These are phyloP conservation scores for Drosophila suzukii DNA, from an alignment of 1,140 invertebrate species.

Conservation along the genomic window DNA sequence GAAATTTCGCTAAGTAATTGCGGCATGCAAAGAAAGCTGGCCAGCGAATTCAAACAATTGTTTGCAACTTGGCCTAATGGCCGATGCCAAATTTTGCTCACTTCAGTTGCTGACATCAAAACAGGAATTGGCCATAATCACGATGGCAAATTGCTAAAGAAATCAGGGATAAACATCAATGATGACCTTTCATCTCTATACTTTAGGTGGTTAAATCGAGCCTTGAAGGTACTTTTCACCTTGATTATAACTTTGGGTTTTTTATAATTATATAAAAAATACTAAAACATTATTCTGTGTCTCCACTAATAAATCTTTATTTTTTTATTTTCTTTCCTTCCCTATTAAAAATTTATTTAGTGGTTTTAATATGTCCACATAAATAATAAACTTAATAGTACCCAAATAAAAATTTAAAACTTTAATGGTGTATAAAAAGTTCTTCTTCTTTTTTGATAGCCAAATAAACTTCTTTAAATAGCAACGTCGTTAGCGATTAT, in stretches of 20 bases:
- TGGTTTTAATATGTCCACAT: no score
- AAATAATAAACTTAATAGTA: not conserved
- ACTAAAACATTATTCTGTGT: no score
- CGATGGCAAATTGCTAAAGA: conserved; percentile 40
- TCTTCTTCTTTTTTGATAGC: not conserved
- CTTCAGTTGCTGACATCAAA: conserved; percentile 27
- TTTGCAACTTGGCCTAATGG: conserved; percentile 35
- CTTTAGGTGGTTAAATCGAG: not conserved
- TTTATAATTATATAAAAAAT: no score
- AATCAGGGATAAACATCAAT: conserved; percentile 33
- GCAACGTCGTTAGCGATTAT: not conserved
- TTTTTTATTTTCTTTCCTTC: no score
- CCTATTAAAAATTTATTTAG: no score
- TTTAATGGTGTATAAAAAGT: not conserved
- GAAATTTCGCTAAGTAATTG: conserved; percentile 69
- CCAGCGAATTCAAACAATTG: conserved; percentile 48
- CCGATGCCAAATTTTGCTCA: conserved; percentile 19
- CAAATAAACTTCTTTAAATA: not conserved
- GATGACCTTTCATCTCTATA: conserved; percentile 41
- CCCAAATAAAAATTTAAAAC: conserved; percentile 3
- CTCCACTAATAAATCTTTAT: no score
- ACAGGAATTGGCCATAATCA: conserved; percentile 46
- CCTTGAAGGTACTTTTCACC: no score
- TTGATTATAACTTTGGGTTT: no score
- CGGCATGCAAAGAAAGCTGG: conserved; percentile 65